Conservation (phyloP, 2,113 vertebrate species). For the Psilopsiagon aurifrons region DNA sequence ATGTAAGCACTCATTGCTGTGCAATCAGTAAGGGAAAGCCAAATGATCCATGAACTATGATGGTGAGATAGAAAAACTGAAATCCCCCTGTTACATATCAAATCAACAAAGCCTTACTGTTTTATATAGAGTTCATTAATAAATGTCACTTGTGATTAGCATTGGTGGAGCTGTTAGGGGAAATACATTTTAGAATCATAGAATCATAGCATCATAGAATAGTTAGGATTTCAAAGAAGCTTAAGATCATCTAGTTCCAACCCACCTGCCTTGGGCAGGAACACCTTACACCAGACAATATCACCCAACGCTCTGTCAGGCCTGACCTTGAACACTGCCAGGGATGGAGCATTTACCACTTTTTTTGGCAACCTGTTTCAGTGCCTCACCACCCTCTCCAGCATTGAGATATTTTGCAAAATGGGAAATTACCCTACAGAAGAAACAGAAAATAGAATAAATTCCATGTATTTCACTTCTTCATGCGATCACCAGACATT, state of each 20-base stretch:
- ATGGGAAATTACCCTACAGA: neutral
- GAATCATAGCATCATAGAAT: neutral
- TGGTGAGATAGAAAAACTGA: neutral
- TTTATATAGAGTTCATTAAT: constrained; percentile 4
- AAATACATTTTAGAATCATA: neutral
- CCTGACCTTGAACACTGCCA: neutral
- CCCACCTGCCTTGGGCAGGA: neutral
- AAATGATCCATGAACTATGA: neutral
- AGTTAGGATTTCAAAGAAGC: neutral
- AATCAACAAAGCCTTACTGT: neutral
- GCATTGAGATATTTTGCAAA: neutral
- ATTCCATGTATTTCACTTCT: neutral
- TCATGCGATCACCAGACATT: neutral
- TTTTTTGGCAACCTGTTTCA: neutral
- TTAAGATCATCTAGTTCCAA: neutral
- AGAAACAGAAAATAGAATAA: neutral
- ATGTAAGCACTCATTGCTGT: neutral
- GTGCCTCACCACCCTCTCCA: neutral
- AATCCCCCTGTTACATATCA: neutral
- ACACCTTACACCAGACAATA: neutral
- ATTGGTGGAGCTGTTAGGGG: neutral
- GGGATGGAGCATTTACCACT: neutral
- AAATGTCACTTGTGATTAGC: neutral
- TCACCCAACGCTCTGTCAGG: neutral
- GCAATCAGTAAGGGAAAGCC: neutral